Percentiles rank a stretch among this genome's conserved stretches.
Conservation (phyloP, 2,113 vertebrate species). For the Pogonocichla stellata region DNA sequence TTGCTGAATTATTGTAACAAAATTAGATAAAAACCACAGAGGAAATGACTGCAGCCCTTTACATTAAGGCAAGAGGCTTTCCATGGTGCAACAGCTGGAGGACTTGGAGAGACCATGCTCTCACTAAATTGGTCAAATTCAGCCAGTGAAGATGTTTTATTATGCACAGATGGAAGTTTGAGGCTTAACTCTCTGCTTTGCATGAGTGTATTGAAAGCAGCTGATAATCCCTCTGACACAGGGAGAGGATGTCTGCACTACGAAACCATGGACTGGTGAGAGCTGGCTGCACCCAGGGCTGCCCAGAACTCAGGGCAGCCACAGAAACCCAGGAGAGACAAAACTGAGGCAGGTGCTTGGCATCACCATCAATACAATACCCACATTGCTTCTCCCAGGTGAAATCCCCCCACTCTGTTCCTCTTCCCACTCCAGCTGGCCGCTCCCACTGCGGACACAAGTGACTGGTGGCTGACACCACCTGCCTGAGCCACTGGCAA, state of each 20-base stretch:
- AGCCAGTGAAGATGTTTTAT: neutral
- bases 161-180: conserved; percentile 1
- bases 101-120: neutral
- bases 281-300: neutral
- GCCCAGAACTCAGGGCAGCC: neutral
- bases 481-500: neutral
- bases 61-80: neutral
- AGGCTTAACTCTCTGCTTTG: neutral
- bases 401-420: neutral
- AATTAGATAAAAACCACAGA: conserved; percentile 19
- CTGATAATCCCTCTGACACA: neutral
- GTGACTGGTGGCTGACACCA: neutral
- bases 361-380: neutral
- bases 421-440: no score
- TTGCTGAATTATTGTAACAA: neutral
- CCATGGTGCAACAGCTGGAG: conserved; percentile 21
- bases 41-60: neutral
- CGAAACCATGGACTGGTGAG: accelerated
- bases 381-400: accelerated
- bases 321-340: neutral
- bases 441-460: neutral
- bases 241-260: neutral
- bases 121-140: conserved; percentile 34
- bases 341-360: neutral
- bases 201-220: neutral